phyloP scores from a whole-genome alignment of 2,797 vertebrate genomes.

The Tinamus major region DNA sequence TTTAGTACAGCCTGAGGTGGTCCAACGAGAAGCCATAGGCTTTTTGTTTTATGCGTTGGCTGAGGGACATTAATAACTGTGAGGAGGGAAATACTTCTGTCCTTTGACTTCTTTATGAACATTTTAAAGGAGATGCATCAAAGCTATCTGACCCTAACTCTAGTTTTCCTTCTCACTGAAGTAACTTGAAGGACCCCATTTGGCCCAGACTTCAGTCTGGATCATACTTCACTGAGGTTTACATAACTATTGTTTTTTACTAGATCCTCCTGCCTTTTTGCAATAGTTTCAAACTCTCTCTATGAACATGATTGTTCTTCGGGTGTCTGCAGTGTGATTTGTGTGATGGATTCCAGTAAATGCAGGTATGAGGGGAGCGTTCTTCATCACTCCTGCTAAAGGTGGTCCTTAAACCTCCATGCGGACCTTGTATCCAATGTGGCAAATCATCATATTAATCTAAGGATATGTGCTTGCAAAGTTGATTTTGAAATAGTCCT shows the following conservation, averaged over 20 bases:
- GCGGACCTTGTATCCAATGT: neutral
- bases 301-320: neutral
- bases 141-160: neutral
- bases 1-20: neutral
- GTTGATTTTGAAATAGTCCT: neutral
- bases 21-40: neutral
- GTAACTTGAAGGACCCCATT: neutral
- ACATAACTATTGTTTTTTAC: neutral
- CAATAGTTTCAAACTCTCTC: neutral
- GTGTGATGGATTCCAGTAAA: neutral
- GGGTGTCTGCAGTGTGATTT: neutral
- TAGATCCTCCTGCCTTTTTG: neutral
- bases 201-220: neutral
- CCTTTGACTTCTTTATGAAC: neutral
- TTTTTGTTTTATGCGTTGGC: neutral
- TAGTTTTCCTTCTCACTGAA: neutral
- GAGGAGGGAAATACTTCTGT: neutral
- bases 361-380: fast-evolving
- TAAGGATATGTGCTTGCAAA: neutral
- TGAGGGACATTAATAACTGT: neutral
- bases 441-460: neutral
- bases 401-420: neutral
- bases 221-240: neutral
- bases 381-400: neutral
- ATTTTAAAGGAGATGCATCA: neutral